A percentile compares a stretch with the other conserved stretches of the same genome.
These are phyloP conservation scores for Orientallactaga sibirica DNA, from an alignment of 2,797 vertebrate species.

Conservation along the genomic window DNA sequence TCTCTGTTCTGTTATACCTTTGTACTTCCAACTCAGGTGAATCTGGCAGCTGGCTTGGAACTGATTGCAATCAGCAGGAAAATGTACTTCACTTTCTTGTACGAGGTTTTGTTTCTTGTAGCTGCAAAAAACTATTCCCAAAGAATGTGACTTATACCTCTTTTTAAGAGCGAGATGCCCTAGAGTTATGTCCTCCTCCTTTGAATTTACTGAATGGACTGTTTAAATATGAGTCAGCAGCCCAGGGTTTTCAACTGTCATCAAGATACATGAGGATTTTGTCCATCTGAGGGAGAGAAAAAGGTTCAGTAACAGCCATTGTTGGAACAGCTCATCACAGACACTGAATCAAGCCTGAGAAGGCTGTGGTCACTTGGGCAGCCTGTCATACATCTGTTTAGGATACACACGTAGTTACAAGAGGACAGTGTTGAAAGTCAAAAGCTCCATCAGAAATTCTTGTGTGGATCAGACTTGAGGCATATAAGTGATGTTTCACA, in stretches of 20 bases:
- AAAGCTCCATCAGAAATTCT: conserved; percentile 46
- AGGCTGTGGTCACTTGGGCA: not conserved
- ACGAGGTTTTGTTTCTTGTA: not conserved
- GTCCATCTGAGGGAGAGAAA: conserved; percentile 1
- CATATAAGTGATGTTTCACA: not conserved
- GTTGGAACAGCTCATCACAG: not conserved
- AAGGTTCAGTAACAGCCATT: not conserved
- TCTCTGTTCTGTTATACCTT: not conserved
- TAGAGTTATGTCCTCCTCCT: conserved; percentile 13
- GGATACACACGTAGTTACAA: not conserved
- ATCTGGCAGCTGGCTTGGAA: not conserved
- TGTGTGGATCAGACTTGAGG: not conserved
- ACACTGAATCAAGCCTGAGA: not conserved
- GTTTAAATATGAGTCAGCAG: conserved; percentile 1
- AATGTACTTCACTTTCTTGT: not conserved
- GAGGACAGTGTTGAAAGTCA: not conserved
- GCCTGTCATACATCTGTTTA: not conserved
- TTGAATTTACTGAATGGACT: conserved; percentile 46
- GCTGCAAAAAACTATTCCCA: not conserved
- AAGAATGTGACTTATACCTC: not conserved
- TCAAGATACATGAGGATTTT: not conserved
- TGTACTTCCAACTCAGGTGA: conserved; percentile 10
- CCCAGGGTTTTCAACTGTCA: conserved; percentile 9
- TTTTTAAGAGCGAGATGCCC: conserved; percentile 18
- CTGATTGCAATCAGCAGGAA: not conserved